A percentile compares a stretch with the other conserved stretches of the same genome.
These are phyloP conservation scores for Agrilus cyanescens DNA, from an alignment of 2,888 invertebrate species.

Conservation along the genomic window DNA sequence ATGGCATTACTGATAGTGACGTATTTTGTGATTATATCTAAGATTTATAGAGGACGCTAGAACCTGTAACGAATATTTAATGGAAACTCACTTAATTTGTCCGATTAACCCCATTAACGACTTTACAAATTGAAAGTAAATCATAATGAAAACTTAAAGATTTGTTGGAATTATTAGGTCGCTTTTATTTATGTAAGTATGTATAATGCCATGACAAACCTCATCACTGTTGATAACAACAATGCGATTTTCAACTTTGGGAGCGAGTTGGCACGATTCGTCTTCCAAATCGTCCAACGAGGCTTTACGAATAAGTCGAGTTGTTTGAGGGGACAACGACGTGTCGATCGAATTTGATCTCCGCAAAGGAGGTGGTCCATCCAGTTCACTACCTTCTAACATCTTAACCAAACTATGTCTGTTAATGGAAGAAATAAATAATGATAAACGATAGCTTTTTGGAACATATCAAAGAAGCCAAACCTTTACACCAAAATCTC, in stretches of 20 bases:
- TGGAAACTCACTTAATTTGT: too few species aligned
- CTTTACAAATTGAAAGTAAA: too few species aligned
- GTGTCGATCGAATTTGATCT: slow-evolving; percentile 36
- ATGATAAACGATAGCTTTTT: background rate
- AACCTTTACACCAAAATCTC: background rate
- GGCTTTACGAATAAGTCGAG: slow-evolving; percentile 56
- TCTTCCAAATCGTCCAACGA: slow-evolving; percentile 73
- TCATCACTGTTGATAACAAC: slow-evolving; percentile 60
- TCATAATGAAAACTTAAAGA: too few species aligned
- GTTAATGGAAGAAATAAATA: slow-evolving; percentile 6
- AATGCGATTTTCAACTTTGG: slow-evolving; percentile 71
- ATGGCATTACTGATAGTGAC: too few species aligned
- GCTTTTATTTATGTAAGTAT: too few species aligned
- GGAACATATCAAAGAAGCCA: background rate
- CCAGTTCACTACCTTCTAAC: slow-evolving; percentile 56
- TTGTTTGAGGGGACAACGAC: slow-evolving; percentile 21
- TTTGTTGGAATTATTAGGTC: too few species aligned
- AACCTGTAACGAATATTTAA: too few species aligned
- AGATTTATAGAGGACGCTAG: too few species aligned
- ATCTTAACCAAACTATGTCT: slow-evolving; percentile 71
- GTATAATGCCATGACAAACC: slow-evolving; percentile 48
- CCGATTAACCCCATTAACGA: too few species aligned
- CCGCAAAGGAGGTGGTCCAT: slow-evolving; percentile 60
- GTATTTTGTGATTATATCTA: too few species aligned
- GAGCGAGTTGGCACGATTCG: slow-evolving; percentile 69